Base-by-base conservation (phyloP, 1,140 invertebrate species). In the Dreissena rostriformis region DNA sequence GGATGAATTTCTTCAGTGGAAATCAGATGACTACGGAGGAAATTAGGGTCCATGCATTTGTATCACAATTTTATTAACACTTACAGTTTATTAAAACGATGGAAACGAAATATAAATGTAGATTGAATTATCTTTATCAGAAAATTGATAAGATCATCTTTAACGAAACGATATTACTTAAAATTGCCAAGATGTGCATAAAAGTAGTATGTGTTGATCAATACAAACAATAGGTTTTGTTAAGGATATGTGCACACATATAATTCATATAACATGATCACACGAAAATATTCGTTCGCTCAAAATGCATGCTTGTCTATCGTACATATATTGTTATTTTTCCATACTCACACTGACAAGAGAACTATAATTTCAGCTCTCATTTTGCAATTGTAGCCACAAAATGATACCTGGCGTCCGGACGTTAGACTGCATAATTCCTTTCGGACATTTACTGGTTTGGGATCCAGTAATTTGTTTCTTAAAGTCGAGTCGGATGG, bases 351-450 rank as follows among this genome's bases (percentile, higher is more conserved):
- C 39, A 39, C 39, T 63, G 19, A 63, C 2, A 8, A 39, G 39
- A 5, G 39, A 5, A 39, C 2, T 39, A 63, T n/a, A 24, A 5
- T 24, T 19, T 5, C 2, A n/a, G 2, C 19, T 12, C 19, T 24
- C 24, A n/a, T 63, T 2, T 63, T 63, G 57, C 24, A 63, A 5
- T 68, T 68, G 22, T 39, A 75, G 73, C 80, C 85, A 57, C 85
- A 86, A 63, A 73, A 79, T 57, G 52, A 82, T 39, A 78, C 83
- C 0, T 86, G 85, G 85, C 77, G 53, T n/a, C 85, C 85, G 17
- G 85, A 77, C 39, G 57, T 83, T 17, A 49, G 73, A 15, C 68
- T 86, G 24, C 29, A 78, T 29, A 82, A 82, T 75, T 66, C 79
- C 15, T 82, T 77, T 61, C 66, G 53, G 29, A 74, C 75, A 66